A percentile compares a stretch with the other conserved stretches of the same genome.
Evolutionary conservation across 2,888 invertebrate genomes (phyloP).

Genomic region (Heterodera filipjevi): DNA sequence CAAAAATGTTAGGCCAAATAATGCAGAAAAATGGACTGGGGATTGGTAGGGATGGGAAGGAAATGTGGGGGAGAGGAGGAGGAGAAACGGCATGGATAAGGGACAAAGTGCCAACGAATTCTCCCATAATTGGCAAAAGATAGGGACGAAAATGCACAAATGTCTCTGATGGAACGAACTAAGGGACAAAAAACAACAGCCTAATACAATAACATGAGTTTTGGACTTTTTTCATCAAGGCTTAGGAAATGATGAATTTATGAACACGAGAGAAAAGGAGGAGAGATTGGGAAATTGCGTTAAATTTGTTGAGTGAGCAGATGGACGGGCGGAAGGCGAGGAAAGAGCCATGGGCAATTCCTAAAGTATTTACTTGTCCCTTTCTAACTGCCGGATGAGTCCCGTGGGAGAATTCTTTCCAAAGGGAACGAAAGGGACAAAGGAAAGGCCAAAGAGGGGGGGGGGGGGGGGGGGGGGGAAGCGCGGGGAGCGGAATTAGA

Average conservation of each 20-base stretch:
- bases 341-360: neutral
- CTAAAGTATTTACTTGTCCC: neutral
- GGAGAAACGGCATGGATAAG: neutral
- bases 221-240: neutral
- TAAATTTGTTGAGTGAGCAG: constrained; percentile 3
- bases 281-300: neutral
- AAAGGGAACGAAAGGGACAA: neutral
- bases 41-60: neutral
- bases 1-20: neutral
- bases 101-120: neutral
- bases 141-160: neutral
- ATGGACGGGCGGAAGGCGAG: neutral
- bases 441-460: neutral
- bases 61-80: neutral
- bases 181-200: neutral
- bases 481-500: too few species aligned
- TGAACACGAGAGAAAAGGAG: neutral
- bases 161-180: neutral
- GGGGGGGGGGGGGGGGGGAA: neutral
- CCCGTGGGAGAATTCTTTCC: constrained; percentile 2
- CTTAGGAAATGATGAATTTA: neutral
- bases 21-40: neutral
- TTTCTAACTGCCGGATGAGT: constrained; percentile 6
- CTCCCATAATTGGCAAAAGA: neutral
- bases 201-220: neutral